These are phyloP conservation scores for Todiramphus saurophagus DNA, from an alignment of 2,113 vertebrate species.

Conservation along the genomic window DNA sequence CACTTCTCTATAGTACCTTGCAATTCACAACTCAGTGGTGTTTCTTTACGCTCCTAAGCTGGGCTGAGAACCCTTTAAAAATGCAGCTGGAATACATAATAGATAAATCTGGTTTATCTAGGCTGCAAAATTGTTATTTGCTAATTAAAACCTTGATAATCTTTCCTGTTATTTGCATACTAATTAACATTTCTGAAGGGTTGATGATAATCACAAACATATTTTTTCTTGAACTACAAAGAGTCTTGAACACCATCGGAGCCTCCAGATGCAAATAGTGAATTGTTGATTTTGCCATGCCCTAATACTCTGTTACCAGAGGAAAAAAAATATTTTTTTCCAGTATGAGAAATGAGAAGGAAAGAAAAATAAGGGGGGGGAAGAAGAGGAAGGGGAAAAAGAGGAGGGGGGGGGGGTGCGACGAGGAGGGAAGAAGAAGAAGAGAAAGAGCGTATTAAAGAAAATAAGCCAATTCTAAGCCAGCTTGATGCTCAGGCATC, in stretches of 20 bases:
- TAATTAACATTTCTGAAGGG: conserved; percentile 24
- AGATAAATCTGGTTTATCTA: neutral
- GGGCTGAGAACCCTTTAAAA: neutral
- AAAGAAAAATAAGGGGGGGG: neutral
- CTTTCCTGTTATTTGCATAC: neutral
- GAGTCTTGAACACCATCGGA: neutral
- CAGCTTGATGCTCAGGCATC: neutral
- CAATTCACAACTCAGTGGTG: neutral
- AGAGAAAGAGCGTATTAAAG: neutral
- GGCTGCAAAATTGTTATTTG: neutral
- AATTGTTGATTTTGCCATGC: neutral
- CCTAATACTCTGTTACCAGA: neutral
- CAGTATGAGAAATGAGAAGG: neutral
- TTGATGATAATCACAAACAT: conserved; percentile 16
- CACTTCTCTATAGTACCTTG: neutral
- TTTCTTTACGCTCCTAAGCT: neutral
- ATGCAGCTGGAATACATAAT: neutral
- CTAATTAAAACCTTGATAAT: conserved; percentile 30
- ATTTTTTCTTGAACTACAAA: conserved; percentile 5
- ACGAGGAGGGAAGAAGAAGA: no score
- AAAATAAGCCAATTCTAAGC: neutral
- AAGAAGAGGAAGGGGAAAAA: no score
- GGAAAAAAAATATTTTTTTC: neutral
- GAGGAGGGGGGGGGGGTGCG: no score
- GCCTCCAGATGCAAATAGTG: neutral